Percentiles rank a stretch among this genome's conserved stretches.
These are phyloP conservation scores for Carollia perspicillata DNA, from an alignment of 2,113 vertebrate species.

Conservation along the genomic window DNA sequence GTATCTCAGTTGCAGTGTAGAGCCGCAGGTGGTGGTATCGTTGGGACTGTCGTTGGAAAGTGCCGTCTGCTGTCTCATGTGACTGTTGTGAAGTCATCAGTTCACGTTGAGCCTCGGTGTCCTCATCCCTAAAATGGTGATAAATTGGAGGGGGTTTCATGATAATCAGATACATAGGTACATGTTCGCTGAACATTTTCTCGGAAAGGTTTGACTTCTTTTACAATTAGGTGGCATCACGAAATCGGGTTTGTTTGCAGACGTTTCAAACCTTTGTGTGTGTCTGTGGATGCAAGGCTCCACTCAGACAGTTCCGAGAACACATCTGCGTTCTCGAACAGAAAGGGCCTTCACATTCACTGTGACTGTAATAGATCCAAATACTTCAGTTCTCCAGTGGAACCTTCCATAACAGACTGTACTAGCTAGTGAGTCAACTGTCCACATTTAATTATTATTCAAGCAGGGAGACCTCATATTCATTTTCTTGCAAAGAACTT, in stretches of 20 bases:
- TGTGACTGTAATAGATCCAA: constrained; percentile 39
- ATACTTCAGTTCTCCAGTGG: constrained; percentile 27
- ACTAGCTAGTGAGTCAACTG: constrained; percentile 60
- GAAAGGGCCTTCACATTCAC: constrained; percentile 31
- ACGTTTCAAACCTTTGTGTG: neutral
- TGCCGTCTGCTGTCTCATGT: neutral
- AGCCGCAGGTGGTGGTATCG: neutral
- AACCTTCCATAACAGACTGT: constrained; percentile 63
- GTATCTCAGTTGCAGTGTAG: neutral
- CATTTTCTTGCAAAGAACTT: constrained; percentile 80
- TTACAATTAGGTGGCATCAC: neutral
- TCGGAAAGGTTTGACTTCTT: neutral
- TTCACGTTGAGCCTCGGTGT: neutral
- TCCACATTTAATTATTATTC: constrained; percentile 80
- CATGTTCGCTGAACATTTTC: neutral
- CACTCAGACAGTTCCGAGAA: constrained; percentile 4
- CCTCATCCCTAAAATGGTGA: neutral
- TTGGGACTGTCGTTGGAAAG: neutral
- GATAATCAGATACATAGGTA: neutral
- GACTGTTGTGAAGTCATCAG: neutral
- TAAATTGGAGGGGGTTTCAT: neutral
- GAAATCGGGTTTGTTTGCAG: neutral
- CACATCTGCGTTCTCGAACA: constrained; percentile 20
- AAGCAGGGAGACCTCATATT: constrained; percentile 74
- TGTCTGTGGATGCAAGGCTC: neutral